These are phyloP conservation scores for Ceyx cyanopectus DNA, from an alignment of 2,113 vertebrate species.

Conservation along the genomic window DNA sequence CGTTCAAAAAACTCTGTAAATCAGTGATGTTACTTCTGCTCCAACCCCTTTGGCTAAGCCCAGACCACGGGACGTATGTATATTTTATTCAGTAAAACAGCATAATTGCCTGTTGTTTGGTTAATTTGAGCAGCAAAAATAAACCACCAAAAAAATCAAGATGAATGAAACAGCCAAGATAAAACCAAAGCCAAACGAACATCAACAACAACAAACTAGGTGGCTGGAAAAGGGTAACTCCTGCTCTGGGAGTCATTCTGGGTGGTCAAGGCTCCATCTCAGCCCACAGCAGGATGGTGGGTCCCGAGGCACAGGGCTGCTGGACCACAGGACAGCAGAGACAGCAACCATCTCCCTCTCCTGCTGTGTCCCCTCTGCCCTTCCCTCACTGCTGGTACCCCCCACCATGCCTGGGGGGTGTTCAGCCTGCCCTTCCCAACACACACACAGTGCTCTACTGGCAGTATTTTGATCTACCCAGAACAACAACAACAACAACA, in stretches of 20 bases:
- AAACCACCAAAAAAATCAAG: conserved; percentile 38
- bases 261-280: not conserved
- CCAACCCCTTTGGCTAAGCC: not conserved
- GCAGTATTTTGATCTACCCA: not conserved
- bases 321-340: not conserved
- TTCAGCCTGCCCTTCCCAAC: not conserved
- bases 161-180: conserved; percentile 29
- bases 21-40: not conserved
- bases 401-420: rapidly evolving
- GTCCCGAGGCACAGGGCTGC: not conserved
- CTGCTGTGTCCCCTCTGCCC: not conserved
- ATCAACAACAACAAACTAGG: conserved; percentile 29
- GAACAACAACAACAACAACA: not conserved
- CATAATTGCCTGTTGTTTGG: conserved; percentile 26
- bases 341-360: rapidly evolving
- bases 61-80: not conserved
- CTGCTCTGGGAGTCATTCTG: not conserved
- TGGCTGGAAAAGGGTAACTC: conserved; percentile 21
- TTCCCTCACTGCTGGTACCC: not conserved
- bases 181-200: conserved; percentile 54
- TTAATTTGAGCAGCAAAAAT: conserved; percentile 43
- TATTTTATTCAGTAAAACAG: not conserved
- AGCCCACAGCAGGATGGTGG: not conserved
- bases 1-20: not conserved
- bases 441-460: not conserved